These are phyloP conservation scores for Eidolon dupreanum DNA, from an alignment of 2,797 vertebrate species.

Conservation along the genomic window DNA sequence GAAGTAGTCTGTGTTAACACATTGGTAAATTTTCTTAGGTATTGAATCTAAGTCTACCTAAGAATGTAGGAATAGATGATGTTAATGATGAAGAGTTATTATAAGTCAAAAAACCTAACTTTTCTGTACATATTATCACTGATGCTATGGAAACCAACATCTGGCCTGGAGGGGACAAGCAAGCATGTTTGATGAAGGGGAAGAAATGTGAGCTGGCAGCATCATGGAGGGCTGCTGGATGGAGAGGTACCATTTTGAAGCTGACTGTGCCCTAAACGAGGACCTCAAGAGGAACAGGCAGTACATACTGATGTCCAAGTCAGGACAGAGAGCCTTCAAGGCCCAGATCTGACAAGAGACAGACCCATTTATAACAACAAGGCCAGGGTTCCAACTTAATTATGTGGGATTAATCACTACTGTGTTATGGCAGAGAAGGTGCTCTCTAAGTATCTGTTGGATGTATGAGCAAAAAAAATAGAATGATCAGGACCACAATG, in stretches of 20 bases:
- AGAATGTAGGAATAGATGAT: background rate
- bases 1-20: background rate
- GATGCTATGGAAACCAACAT: constrained; percentile 17
- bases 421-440: background rate
- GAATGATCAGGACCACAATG: background rate
- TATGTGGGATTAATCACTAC: background rate
- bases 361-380: background rate
- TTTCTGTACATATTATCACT: background rate
- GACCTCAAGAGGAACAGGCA: background rate
- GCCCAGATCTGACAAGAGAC: background rate
- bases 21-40: background rate
- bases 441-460: background rate
- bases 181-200: background rate
- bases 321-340: background rate
- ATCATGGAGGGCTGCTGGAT: background rate
- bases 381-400: background rate
- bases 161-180: background rate
- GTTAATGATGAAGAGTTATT: background rate
- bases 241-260: background rate
- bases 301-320: background rate
- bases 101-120: background rate
- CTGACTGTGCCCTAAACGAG: background rate
- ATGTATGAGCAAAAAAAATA: background rate
- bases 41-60: constrained; percentile 10
- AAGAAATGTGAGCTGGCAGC: background rate